Evolutionary conservation across 2,888 invertebrate genomes (phyloP).

Genomic region (Lasioglossum morio): DNA sequence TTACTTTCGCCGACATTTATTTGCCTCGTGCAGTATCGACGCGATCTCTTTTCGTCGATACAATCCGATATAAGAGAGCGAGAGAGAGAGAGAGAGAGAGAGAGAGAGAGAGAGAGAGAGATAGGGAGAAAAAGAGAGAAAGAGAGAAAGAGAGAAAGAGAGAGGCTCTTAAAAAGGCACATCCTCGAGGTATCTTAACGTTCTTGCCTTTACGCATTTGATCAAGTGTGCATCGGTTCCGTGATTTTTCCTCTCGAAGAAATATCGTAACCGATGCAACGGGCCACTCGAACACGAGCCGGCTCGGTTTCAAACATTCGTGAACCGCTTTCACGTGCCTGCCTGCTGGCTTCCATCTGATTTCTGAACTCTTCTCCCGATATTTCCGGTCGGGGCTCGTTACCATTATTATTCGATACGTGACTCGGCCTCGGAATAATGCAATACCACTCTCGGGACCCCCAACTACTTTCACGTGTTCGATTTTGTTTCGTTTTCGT

Average conservation of each 20-base stretch:
- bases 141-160: background rate
- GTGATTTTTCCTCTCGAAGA: conserved; percentile 40
- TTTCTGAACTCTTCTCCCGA: conserved; percentile 48
- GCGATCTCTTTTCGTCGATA: background rate
- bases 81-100: background rate
- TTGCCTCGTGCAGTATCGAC: background rate
- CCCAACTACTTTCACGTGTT: conserved; percentile 24
- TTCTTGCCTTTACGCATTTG: conserved; percentile 20
- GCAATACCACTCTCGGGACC: conserved; percentile 4
- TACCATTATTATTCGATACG: conserved; percentile 44
- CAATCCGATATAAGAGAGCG: background rate
- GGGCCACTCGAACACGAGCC: conserved; percentile 12
- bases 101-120: too few relatives aligned
- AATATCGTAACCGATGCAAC: conserved; percentile 41
- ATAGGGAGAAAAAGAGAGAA: too few relatives aligned
- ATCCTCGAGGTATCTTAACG: conserved; percentile 11
- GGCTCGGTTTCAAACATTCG: conserved; percentile 27
- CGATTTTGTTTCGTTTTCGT: conserved; percentile 26
- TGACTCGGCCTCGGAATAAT: conserved; percentile 16
- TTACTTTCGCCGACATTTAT: background rate
- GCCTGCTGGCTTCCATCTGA: conserved; percentile 12
- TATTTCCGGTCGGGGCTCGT: conserved; percentile 38
- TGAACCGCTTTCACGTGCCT: conserved; percentile 31
- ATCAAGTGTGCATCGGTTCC: conserved; percentile 22
- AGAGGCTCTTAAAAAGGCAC: background rate